A percentile compares a stretch with the other conserved stretches of the same genome.
Conservation (phyloP, 2,888 invertebrate genomes). For the Osmoderma eremita region DNA sequence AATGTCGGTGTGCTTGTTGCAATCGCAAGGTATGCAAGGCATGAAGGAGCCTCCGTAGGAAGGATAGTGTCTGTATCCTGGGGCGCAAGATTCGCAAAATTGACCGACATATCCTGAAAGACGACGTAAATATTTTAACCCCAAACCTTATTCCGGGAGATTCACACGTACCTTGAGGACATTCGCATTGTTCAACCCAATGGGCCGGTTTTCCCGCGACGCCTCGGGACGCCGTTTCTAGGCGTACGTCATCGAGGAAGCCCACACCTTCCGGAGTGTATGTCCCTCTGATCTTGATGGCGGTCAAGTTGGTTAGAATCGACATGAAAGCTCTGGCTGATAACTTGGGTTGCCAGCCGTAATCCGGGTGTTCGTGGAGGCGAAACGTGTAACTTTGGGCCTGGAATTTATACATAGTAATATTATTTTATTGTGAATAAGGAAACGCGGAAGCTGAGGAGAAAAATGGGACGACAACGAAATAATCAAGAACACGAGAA, state of each 20-base stretch:
- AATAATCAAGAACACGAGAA: no score
- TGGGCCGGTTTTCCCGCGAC: conserved; percentile 82
- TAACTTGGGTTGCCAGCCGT: conserved; percentile 94
- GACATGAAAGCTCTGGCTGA: conserved; percentile 90
- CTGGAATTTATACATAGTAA: no score
- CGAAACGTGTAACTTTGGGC: conserved; percentile 84
- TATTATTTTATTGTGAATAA: no score
- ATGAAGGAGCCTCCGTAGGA: conserved; percentile 93
- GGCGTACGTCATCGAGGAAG: conserved; percentile 86
- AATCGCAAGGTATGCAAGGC: conserved; percentile 95
- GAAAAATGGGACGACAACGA: background rate
- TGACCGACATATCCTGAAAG: conserved; percentile 80
- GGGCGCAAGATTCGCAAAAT: conserved; percentile 97
- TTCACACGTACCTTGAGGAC: conserved; percentile 72
- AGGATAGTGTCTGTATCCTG: conserved; percentile 92
- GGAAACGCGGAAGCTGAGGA: no score
- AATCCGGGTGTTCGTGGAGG: conserved; percentile 90
- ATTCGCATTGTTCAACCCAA: conserved; percentile 96
- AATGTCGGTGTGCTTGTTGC: conserved; percentile 94
- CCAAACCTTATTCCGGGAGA: no score
- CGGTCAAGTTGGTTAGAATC: conserved; percentile 91
- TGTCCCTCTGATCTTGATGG: conserved; percentile 93
- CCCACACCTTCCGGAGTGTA: conserved; percentile 87
- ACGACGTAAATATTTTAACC: background rate
- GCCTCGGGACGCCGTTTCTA: conserved; percentile 89